Evolutionary conservation across 2,888 invertebrate genomes (phyloP).

Genomic region (Cloeon dipterum): DNA sequence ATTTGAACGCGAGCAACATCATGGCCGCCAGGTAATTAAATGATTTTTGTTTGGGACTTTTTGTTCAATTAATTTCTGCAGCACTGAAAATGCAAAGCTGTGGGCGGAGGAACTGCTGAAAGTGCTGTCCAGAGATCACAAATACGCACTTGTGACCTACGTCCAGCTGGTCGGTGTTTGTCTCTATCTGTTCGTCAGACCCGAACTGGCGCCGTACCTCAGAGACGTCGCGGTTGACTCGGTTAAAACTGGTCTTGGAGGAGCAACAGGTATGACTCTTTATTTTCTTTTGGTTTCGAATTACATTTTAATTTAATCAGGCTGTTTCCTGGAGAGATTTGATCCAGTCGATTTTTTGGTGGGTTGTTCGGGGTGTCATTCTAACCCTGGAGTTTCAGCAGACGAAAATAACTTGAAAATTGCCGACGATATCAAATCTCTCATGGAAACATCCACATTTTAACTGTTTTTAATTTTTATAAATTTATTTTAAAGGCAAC

Average conservation of each 20-base stretch:
- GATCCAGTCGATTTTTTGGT: background rate
- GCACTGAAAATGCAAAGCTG: constrained; percentile 73
- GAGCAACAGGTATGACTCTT: constrained; percentile 53
- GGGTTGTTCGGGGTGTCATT: background rate
- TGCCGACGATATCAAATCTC: background rate
- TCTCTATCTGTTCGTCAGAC: constrained; percentile 79
- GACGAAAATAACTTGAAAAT: background rate
- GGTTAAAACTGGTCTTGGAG: constrained; percentile 95
- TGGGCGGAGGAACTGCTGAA: constrained; percentile 94
- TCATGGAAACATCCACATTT: too few relatives aligned
- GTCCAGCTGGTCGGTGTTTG: constrained; percentile 96
- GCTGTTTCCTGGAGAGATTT: background rate
- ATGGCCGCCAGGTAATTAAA: constrained; percentile 55
- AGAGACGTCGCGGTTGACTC: constrained; percentile 85
- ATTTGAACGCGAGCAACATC: constrained; percentile 94
- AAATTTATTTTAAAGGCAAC: constrained; percentile 52
- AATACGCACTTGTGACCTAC: constrained; percentile 76
- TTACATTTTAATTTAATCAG: background rate
- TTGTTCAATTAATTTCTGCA: constrained; percentile 15
- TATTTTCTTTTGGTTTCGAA: too few relatives aligned
- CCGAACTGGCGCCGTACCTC: constrained; percentile 68
- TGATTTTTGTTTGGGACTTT: too few relatives aligned
- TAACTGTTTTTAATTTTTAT: too few relatives aligned
- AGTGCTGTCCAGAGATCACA: constrained; percentile 63
- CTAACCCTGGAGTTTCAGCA: background rate